Evolutionary conservation across 2,113 vertebrate species (phyloP).

Genomic region (Eretmochelys imbricata): DNA sequence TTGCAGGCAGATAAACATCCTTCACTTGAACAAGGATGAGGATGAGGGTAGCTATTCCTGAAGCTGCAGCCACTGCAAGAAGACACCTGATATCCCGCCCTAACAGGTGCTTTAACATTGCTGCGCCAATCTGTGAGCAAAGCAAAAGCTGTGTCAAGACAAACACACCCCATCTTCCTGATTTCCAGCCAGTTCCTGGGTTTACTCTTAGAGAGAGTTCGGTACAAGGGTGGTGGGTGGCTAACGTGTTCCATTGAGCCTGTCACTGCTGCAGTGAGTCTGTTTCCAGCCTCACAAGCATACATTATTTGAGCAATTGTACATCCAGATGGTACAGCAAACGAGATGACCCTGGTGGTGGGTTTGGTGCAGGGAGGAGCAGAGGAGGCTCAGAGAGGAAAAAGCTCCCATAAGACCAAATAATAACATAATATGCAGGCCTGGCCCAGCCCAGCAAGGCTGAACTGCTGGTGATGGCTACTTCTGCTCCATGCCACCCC

Average conservation of each 20-base stretch:
- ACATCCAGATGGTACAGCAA: not conserved
- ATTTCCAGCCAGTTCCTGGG: not conserved
- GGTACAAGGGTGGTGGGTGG: not conserved
- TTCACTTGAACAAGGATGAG: slow-evolving; percentile 39
- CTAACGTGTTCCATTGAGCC: not conserved
- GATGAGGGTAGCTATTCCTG: slow-evolving; percentile 35
- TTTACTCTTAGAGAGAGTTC: not conserved
- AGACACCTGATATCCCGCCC: not conserved
- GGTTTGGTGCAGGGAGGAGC: not conserved
- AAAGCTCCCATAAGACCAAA: not conserved
- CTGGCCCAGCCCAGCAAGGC: not conserved
- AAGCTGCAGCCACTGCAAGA: not conserved
- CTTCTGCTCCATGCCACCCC: not conserved
- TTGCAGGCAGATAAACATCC: slow-evolving; percentile 5
- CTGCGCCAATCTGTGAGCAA: accelerated
- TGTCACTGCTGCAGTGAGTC: not conserved
- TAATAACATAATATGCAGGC: not conserved
- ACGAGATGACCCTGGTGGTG: not conserved
- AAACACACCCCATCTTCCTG: not conserved
- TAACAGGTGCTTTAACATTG: not conserved
- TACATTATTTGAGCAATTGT: not conserved
- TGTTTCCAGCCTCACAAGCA: not conserved
- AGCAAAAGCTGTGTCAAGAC: not conserved
- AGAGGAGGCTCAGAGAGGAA: not conserved
- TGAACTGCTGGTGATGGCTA: not conserved